Percentiles rank a stretch among this genome's conserved stretches.
phyloP scores from a whole-genome alignment of 2,113 vertebrate genomes.

The Nothobranchius kuhntae region DNA sequence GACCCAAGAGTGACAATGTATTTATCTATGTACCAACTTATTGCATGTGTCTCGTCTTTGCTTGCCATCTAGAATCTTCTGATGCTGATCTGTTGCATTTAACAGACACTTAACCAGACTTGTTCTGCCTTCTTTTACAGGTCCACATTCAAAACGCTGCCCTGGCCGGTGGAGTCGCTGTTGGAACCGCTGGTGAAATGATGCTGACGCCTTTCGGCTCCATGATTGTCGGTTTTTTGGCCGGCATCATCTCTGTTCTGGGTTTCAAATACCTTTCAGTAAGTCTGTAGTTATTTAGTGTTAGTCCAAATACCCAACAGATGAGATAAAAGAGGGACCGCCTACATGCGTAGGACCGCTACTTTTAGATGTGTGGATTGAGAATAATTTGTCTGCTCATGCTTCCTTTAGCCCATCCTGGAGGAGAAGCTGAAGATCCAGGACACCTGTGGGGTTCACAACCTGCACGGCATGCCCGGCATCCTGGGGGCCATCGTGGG shows the following conservation, averaged over 20 bases:
- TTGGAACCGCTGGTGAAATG: slow-evolving; percentile 92
- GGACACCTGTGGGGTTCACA: slow-evolving; percentile 91
- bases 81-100: background rate
- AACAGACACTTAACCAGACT: background rate
- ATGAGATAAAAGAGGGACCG: no score
- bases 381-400: background rate
- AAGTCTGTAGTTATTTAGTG: slow-evolving; percentile 19
- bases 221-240: slow-evolving; percentile 86
- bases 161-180: slow-evolving; percentile 83
- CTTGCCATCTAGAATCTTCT: no score
- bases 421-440: slow-evolving; percentile 84
- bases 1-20: no score
- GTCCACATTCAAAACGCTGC: slow-evolving; percentile 92
- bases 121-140: slow-evolving; percentile 57
- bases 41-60: no score
- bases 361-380: no score
- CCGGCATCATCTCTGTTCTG: slow-evolving; percentile 84
- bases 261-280: slow-evolving; percentile 89
- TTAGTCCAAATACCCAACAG: no score
- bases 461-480: slow-evolving; percentile 90
- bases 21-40: no score
- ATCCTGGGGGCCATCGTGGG: slow-evolving; percentile 87
- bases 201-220: slow-evolving; percentile 90
- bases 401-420: slow-evolving; percentile 80
- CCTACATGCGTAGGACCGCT: no score